Base-by-base conservation (phyloP, 2,797 vertebrate genomes). In the Thripadectes ignobilis region DNA sequence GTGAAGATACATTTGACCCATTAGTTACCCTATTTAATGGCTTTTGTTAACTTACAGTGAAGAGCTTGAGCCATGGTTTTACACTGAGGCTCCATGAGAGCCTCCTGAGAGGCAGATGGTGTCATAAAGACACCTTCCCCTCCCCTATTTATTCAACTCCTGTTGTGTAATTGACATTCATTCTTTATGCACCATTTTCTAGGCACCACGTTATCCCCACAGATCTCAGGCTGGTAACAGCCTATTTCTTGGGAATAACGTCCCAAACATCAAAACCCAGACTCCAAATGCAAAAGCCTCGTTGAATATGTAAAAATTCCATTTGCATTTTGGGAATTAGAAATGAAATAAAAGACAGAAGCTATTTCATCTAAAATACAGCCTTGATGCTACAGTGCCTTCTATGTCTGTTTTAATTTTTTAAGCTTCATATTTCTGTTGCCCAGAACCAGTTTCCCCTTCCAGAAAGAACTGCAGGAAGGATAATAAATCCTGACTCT, bases 1-100 rank as follows among this genome's bases (percentile, higher is more conserved):
- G 94, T 19, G 30, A 95, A 92, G 85, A 96, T 92, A 86, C 2
- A 48, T 97, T 86, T 95, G 95, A 93, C 82, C 92, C 94, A 97
- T 97, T 97, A 95, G 92, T 87, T 93, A 95, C 89, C 94, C 92
- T 73, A 68, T 94, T 97, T 91, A 95, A 94, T 82, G 77, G 89
- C 95, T 94, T 97, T 97, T 97, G 95, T 97, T 92, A 90, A 88
- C 85, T 87, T 34, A 4, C 3, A 67, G 80, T 5, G 20, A 18
- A 41, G 74, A 81, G 91, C 88, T 77, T 62, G 34, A 78, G 88
- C 91, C 81, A 65, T 7, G 65, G 71, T 81, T 96, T 92, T 91
- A 84, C 85, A 76, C 7, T 11, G 78, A 73, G 51, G 59, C 73
- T 92, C 85, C 87, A 46, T 12, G 45, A 22, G 45, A 46, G 45